Percentiles rank a stretch among this genome's conserved stretches.
Conservation (phyloP, 2,888 invertebrate species). For the Ectemnius cavifrons region DNA sequence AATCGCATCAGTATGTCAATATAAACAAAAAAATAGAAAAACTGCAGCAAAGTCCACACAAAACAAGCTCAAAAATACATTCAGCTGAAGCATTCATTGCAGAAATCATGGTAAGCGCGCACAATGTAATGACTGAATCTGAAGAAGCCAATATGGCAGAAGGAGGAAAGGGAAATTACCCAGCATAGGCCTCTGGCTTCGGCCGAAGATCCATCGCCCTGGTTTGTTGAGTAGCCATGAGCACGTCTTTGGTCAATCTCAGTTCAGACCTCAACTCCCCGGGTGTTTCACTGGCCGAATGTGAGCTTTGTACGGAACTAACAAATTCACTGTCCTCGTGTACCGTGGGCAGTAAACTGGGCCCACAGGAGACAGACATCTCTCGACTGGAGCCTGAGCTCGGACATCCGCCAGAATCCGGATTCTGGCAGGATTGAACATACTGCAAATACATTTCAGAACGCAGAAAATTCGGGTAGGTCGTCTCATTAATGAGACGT, state of each 20-base stretch:
- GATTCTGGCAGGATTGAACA: slow-evolving; percentile 84
- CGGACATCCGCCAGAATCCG: slow-evolving; percentile 71
- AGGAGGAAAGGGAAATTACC: slow-evolving; percentile 79
- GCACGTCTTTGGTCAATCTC: slow-evolving; percentile 88
- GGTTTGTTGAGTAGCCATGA: slow-evolving; percentile 89
- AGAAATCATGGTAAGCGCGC: slow-evolving; percentile 40
- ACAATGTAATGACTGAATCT: slow-evolving; percentile 12
- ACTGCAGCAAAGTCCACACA: slow-evolving; percentile 41
- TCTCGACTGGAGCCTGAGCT: slow-evolving; percentile 74
- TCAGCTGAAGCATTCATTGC: slow-evolving; percentile 48
- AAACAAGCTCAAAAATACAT: slow-evolving; percentile 40
- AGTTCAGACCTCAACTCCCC: slow-evolving; percentile 79
- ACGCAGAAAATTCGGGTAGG: slow-evolving; percentile 94
- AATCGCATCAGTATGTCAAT: slow-evolving; percentile 12
- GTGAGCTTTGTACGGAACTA: slow-evolving; percentile 67
- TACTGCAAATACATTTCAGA: slow-evolving; percentile 95
- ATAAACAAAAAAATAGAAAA: slow-evolving; percentile 13
- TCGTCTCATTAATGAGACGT: slow-evolving; percentile 89
- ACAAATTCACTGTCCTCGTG: slow-evolving; percentile 91
- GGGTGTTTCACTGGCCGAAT: slow-evolving; percentile 70
- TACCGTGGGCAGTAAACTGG: slow-evolving; percentile 86
- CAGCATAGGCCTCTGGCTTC: slow-evolving; percentile 83
- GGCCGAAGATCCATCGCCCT: slow-evolving; percentile 82
- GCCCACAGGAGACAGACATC: slow-evolving; percentile 79
- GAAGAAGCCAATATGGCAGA: slow-evolving; percentile 32